phyloP scores from a whole-genome alignment of 1,140 invertebrate genomes.

The Paracyclopina nana region DNA sequence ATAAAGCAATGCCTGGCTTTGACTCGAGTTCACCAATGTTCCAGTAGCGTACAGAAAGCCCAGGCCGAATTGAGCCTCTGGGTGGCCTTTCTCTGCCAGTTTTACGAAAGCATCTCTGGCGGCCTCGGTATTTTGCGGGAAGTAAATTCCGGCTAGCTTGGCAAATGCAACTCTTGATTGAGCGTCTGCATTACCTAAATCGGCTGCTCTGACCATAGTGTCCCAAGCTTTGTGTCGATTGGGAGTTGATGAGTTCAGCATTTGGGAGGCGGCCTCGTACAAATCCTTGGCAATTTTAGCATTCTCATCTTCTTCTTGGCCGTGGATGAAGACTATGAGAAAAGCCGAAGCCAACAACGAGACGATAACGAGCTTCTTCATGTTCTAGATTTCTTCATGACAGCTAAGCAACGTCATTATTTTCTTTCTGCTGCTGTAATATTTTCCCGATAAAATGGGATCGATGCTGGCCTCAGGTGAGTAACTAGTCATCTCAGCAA shows the following conservation, averaged over 20 bases:
- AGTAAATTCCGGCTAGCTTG: slow-evolving; percentile 49
- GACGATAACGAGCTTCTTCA: too few species aligned
- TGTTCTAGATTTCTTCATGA: too few species aligned
- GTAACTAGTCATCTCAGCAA: too few species aligned
- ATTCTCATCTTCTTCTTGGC: too few species aligned
- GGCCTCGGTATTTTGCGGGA: slow-evolving; percentile 47
- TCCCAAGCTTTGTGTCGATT: slow-evolving; percentile 43
- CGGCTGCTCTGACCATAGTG: slow-evolving; percentile 47
- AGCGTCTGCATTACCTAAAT: slow-evolving; percentile 53
- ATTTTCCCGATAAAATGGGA: too few species aligned
- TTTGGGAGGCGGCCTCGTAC: too few species aligned
- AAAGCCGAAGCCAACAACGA: too few species aligned
- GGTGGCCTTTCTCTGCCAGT: slow-evolving; percentile 49
- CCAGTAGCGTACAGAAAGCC: slow-evolving; percentile 11
- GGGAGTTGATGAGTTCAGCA: slow-evolving; percentile 42
- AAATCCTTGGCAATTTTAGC: too few species aligned
- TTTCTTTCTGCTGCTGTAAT: too few species aligned
- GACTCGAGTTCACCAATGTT: slow-evolving; percentile 52
- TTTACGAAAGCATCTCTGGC: slow-evolving; percentile 56
- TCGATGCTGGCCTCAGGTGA: too few species aligned
- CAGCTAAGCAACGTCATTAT: too few species aligned
- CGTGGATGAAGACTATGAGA: too few species aligned
- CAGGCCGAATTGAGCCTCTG: slow-evolving; percentile 67
- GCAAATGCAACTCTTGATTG: slow-evolving; percentile 66
- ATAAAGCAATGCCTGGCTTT: slow-evolving; percentile 69